Evolutionary conservation across 2,113 vertebrate species (phyloP), one percentile per base, ranked within the genome.

Genomic region (Nannospalax galili): DNA sequence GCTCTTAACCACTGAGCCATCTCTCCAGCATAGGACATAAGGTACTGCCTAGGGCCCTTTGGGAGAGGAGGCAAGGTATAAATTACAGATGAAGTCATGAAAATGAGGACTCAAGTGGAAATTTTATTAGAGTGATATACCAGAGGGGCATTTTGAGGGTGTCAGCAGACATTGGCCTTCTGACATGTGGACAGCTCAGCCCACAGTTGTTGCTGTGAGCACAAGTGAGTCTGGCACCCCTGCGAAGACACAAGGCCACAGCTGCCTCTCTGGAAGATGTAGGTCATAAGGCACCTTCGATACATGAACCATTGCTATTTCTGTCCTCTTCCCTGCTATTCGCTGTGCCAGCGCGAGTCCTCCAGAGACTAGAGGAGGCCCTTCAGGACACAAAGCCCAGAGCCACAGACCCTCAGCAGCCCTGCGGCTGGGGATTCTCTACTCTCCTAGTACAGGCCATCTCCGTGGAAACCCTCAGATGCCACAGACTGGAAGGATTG

Each of bases 41-140:
- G n/a, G 56, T 74, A 67, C 80, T 87, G 65, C 91, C 80, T 90
- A 64, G 16, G 82, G 91, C 72, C 94, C 40, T 94, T 42, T 37
- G 72, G 84, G 87, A 96, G 52, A 79, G 35, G 73, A 88, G 56
- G 60, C 86, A 91, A 92, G 74, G 79, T 93, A 70, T 79, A 84
- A 87, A 67, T 84, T 95, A 81, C 91, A 96, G 89, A 92, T 97
- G 65, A 94, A 93, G 86, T 96, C 89, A 95, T 94, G 94, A 91
- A 96, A 93, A 91, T 82, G 87, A 93, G 85, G 93, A 92, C 1
- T 7, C 64, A 1, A 69, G 90, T 73, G 2, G 3, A 91, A 78
- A 85, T 94, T 95, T 91, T 81, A 95, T 75, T 94, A 48, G 69
- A 95, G 77, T 24, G 75, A 73, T 42, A 64, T n/a, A 60, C 96